Evolutionary conservation across 2,888 invertebrate species (phyloP), one percentile per base, ranked within the genome.

Genomic region (Ormyrus pomaceus): DNA sequence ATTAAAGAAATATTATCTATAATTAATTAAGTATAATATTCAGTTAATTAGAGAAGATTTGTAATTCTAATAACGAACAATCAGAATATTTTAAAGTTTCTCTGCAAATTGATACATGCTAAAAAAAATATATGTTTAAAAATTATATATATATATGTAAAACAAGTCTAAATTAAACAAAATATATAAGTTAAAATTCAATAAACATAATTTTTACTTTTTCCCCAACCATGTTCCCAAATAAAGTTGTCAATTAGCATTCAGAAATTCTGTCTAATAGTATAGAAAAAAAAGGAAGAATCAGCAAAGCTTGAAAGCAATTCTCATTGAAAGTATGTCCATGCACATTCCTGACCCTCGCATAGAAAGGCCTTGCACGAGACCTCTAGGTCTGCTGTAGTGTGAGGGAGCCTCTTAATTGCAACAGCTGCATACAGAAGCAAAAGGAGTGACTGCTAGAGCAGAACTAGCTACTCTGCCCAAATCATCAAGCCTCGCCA

Each of bases 401-500:
- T 7, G 6, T n/a, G 13, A 64, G 13, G 51, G 53, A 59, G 13
- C 53, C 11, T 68, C n/a, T 34, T 46, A 59, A 77, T 59, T 61
- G 34, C 51, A 46, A 64, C 13, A 19, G 13, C 53, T 61, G 50
- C 61, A 72, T 46, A 51, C 48, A 80, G 68, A 68, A 51, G 19
- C 34, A 55, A 71, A 11, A 77, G 53, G 34, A 55, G 46, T 53
- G 46, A 59, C 48, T 56, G 34, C 34, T 13, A 11, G 8, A n/a
- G 6, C 48, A 65, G 51, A 6, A 65, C 19, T 73, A 5, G 53
- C 10, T 51, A 51, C 34, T 34, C 34, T 53, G 13, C 13, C n/a
- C 8, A 64, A 77, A 71, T 48, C 72, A 68, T 78, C 50, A 51
- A 79, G 66, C 6, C 19, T 74, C 64, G 56, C 56, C 55, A 56